phyloP scores from a whole-genome alignment of 2,888 invertebrate species.

The Scaptomyza polygonia region DNA sequence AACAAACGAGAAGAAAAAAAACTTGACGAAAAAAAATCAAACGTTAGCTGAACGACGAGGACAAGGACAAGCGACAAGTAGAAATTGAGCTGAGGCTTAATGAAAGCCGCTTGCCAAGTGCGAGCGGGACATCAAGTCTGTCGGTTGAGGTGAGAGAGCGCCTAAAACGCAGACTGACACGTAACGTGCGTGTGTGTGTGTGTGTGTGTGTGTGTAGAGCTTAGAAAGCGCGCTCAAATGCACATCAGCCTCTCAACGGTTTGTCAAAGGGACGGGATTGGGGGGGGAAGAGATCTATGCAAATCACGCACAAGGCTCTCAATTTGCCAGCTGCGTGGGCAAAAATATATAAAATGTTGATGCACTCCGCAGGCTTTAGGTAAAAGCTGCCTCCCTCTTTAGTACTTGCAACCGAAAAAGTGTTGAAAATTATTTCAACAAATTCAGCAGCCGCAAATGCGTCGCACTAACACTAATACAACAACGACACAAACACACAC shows the following conservation, averaged over 20 bases:
- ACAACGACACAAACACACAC: constrained; percentile 1
- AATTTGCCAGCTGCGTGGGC: constrained; percentile 51
- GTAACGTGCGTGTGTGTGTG: constrained; percentile 2
- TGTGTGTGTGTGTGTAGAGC: constrained; percentile 30
- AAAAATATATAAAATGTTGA: constrained; percentile 48
- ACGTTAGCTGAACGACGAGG: constrained; percentile 44
- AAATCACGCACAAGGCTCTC: constrained; percentile 53
- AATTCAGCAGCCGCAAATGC: constrained; percentile 42
- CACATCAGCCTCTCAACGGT: constrained; percentile 30
- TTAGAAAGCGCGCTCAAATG: constrained; percentile 62
- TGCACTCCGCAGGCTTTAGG: constrained; percentile 12
- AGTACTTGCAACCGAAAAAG: constrained; percentile 26
- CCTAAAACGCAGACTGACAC: not conserved
- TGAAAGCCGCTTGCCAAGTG: constrained; percentile 45
- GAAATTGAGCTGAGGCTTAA: constrained; percentile 67
- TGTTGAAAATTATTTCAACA: constrained; percentile 50
- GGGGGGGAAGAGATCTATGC: constrained; percentile 34
- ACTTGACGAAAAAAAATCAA: constrained; percentile 3
- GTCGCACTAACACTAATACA: not conserved
- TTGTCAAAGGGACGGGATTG: not conserved
- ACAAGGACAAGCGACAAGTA: constrained; percentile 54
- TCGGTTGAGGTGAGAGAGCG: not conserved
- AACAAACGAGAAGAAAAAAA: constrained; percentile 5
- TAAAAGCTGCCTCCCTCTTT: not conserved
- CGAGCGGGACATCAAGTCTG: not conserved